Conservation (phyloP, 2,797 vertebrate species). For the Cyclopterus lumpus region DNA sequence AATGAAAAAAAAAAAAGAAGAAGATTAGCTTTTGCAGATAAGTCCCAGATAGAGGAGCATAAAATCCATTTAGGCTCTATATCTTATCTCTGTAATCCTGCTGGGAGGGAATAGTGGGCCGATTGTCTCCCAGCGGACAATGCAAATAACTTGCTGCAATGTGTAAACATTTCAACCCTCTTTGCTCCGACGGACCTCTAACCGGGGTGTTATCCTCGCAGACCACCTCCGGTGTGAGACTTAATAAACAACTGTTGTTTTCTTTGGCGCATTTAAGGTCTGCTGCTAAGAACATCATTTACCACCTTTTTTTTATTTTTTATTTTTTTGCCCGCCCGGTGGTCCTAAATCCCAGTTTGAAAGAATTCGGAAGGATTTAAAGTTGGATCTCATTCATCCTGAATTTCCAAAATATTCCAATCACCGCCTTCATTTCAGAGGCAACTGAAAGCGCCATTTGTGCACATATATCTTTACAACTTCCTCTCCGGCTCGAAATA, state of each 20-base stretch:
- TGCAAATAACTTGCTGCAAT: conserved; percentile 79
- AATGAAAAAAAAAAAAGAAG: conserved; percentile 27
- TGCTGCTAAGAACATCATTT: conserved; percentile 52
- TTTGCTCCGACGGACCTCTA: conserved; percentile 51
- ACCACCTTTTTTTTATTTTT: conserved; percentile 53
- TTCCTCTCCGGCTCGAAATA: not conserved
- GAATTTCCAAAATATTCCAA: not conserved
- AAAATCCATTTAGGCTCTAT: conserved; percentile 74
- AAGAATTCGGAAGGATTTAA: not conserved
- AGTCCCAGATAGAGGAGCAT: conserved; percentile 59
- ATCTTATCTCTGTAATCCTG: conserved; percentile 80
- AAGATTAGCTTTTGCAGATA: conserved; percentile 69
- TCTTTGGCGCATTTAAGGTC: conserved; percentile 55
- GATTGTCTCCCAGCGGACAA: conserved; percentile 81
- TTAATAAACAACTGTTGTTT: conserved; percentile 67
- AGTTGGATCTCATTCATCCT: not conserved
- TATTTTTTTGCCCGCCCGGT: no score
- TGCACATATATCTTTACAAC: not conserved
- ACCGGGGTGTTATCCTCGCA: conserved; percentile 45
- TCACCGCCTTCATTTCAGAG: not conserved
- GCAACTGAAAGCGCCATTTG: not conserved
- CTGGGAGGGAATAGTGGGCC: conserved; percentile 73
- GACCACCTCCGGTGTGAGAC: conserved; percentile 73
- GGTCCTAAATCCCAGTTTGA: conserved; percentile 41
- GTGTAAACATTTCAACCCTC: conserved; percentile 80